These are phyloP conservation scores for Galeopterus variegatus DNA, from an alignment of 2,113 vertebrate genomes.

Conservation along the genomic window DNA sequence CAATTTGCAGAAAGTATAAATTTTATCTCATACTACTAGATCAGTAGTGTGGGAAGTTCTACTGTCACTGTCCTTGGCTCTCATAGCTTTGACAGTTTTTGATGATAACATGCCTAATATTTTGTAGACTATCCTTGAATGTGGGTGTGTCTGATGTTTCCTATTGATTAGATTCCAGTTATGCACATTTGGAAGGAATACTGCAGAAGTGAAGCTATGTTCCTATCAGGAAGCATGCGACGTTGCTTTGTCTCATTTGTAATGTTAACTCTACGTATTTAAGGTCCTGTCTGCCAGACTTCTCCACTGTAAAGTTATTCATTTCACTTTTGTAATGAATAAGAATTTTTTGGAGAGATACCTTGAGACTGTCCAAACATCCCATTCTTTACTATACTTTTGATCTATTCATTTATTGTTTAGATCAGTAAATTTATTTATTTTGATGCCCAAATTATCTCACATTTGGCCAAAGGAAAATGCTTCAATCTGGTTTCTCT, in stretches of 20 bases:
- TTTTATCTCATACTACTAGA: background rate
- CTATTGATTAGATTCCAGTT: background rate
- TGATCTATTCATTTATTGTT: background rate
- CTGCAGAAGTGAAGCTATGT: background rate
- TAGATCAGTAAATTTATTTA: background rate
- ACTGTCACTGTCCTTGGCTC: background rate
- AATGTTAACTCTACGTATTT: background rate
- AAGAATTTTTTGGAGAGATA: background rate
- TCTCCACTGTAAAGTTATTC: background rate
- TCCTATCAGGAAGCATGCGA: background rate
- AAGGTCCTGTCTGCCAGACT: background rate
- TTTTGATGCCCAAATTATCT: background rate
- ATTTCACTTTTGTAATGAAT: background rate
- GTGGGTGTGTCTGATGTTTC: background rate
- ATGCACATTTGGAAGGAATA: background rate
- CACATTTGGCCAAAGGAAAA: background rate
- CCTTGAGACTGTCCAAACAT: background rate
- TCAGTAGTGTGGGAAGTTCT: conserved; percentile 15
- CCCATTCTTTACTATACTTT: background rate
- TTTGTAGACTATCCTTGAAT: background rate
- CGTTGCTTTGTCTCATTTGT: background rate
- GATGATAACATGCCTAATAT: background rate
- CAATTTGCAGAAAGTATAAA: background rate
- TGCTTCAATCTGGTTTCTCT: background rate
- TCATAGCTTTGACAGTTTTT: background rate